phyloP scores from a whole-genome alignment of 2,113 vertebrate genomes.

The Sinosuthora webbiana region DNA sequence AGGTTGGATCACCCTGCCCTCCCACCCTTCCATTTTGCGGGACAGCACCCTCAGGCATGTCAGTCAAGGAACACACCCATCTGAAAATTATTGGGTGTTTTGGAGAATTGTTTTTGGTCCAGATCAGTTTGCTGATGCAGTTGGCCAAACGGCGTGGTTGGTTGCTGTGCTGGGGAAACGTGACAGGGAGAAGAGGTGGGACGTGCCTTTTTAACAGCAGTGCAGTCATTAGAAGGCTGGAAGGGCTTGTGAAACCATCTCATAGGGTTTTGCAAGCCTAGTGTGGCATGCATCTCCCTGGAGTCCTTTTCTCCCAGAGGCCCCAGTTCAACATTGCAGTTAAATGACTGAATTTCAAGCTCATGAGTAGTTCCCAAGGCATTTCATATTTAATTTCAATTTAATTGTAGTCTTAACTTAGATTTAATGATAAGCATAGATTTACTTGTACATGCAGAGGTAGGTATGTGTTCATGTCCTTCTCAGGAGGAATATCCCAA shows the following conservation, averaged over 20 bases:
- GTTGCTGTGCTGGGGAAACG: background rate
- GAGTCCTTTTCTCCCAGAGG: background rate
- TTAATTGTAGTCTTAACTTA: slow-evolving; percentile 10
- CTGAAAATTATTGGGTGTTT: background rate
- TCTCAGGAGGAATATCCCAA: slow-evolving; percentile 12
- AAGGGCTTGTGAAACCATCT: background rate
- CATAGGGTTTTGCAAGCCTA: background rate
- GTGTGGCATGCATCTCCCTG: background rate
- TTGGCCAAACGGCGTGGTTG: background rate
- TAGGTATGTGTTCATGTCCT: background rate
- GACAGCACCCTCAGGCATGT: background rate
- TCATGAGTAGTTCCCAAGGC: background rate
- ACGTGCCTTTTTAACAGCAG: background rate
- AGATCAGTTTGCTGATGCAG: background rate
- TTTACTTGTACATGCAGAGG: background rate
- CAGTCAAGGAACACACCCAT: background rate
- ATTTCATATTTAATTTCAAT: slow-evolving; percentile 21
- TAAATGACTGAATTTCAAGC: background rate
- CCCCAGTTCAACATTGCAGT: background rate
- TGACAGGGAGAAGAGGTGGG: background rate
- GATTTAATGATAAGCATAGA: slow-evolving; percentile 11
- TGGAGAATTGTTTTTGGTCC: background rate
- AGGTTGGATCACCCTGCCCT: background rate
- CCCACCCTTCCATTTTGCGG: accelerated
- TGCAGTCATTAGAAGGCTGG: background rate